These are phyloP conservation scores for Eospalax fontanierii DNA, from an alignment of 2,797 vertebrate genomes.

Conservation along the genomic window DNA sequence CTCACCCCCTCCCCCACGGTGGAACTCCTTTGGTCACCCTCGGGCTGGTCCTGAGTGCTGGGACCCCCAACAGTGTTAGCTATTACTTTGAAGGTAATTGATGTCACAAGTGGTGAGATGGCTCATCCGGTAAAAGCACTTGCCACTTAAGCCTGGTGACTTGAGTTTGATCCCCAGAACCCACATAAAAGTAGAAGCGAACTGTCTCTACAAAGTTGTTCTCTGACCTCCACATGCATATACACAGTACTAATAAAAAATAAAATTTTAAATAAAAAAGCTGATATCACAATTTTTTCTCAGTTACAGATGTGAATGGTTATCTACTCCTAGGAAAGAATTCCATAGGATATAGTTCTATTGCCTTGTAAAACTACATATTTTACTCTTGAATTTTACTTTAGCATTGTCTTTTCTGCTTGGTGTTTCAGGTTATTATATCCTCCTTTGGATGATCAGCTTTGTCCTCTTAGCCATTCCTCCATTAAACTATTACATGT, in stretches of 20 bases:
- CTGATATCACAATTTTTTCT: background rate
- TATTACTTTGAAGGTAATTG: background rate
- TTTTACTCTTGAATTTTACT: background rate
- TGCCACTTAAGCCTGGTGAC: background rate
- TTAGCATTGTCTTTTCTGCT: slow-evolving; percentile 1
- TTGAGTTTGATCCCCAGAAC: background rate
- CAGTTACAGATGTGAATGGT: background rate
- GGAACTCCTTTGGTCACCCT: no score
- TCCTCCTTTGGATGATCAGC: background rate
- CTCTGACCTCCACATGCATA: background rate
- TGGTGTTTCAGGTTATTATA: background rate
- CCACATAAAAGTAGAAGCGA: background rate
- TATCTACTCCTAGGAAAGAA: background rate
- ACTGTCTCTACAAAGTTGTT: background rate
- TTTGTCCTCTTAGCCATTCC: background rate
- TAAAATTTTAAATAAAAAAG: background rate
- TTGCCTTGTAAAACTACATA: background rate
- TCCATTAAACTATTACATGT: background rate
- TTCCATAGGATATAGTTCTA: background rate
- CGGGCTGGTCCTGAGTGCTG: no score
- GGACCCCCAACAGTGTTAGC: no score
- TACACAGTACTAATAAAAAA: background rate
- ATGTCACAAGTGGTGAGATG: background rate
- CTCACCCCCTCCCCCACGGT: no score
- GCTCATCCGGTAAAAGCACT: background rate